A percentile compares a stretch with the other conserved stretches of the same genome.
Conservation (phyloP, 2,113 vertebrate genomes). For the Epinephelus cyanopodus region DNA sequence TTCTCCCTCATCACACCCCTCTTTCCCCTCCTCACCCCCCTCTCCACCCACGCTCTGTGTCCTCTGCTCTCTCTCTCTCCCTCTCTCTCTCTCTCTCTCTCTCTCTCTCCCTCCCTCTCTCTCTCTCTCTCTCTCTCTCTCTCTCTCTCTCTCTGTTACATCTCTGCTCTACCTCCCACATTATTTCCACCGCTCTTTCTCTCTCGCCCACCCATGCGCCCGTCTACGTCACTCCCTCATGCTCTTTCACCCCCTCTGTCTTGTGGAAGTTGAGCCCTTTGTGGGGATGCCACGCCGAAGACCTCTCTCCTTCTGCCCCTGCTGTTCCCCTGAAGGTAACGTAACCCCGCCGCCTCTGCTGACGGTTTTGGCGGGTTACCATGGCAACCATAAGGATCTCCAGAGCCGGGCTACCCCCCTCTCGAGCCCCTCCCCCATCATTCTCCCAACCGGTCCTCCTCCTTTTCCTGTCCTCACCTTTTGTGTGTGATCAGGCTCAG, state of each 20-base stretch:
- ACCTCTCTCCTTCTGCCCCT: slow-evolving; percentile 99
- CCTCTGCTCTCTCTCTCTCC: slow-evolving; percentile 78
- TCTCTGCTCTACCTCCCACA: slow-evolving; percentile 83
- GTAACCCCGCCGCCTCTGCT: slow-evolving; percentile 84
- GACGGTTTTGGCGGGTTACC: slow-evolving; percentile 82
- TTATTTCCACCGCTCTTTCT: slow-evolving; percentile 65
- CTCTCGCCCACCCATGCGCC: slow-evolving; percentile 43
- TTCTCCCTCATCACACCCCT: slow-evolving; percentile 49
- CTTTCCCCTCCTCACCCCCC: slow-evolving; percentile 20
- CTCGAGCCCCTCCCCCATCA: neutral
- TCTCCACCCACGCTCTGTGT: slow-evolving; percentile 37
- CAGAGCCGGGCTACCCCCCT: slow-evolving; percentile 48
- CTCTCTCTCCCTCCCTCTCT: too few relatives aligned
- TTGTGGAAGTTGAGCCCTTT: slow-evolving; percentile 97
- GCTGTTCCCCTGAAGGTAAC: slow-evolving; percentile 99
- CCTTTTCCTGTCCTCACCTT: slow-evolving; percentile 19
- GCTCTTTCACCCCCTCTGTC: slow-evolving; percentile 58
- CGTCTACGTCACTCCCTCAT: slow-evolving; percentile 79
- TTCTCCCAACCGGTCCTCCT: slow-evolving; percentile 1
- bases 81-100: slow-evolving; percentile 83
- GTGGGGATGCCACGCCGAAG: slow-evolving; percentile 96
- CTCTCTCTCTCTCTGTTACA: slow-evolving; percentile 81
- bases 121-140: too few relatives aligned
- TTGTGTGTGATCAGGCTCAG: slow-evolving; percentile 59
- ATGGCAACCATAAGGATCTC: slow-evolving; percentile 74